Evolutionary conservation across 37 sponge, comb jelly and placozoan genomes (phyloP).

Genomic region (Ephydatia muelleri): DNA sequence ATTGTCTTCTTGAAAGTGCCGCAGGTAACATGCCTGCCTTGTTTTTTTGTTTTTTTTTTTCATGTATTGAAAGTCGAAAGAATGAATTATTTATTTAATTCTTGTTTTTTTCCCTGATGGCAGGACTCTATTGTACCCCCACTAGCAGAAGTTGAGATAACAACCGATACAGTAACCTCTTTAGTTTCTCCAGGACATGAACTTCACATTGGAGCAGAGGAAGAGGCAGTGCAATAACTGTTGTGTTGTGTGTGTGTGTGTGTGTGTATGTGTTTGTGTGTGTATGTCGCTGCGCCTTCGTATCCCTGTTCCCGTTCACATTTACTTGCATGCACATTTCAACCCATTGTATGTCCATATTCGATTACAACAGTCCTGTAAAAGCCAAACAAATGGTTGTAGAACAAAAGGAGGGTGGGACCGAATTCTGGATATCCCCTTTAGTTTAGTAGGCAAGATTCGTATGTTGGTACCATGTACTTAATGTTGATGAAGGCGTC

Average conservation of each 20-base stretch:
- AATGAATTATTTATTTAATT: too few relatives aligned
- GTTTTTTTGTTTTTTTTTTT: too few relatives aligned
- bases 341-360: too few relatives aligned
- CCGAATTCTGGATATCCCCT: too few relatives aligned
- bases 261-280: too few relatives aligned
- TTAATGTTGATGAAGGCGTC: constrained; percentile 99
- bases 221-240: constrained; percentile 12
- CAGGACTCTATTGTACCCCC: not conserved
- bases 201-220: constrained; percentile 39
- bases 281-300: too few relatives aligned
- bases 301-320: too few relatives aligned
- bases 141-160: constrained; percentile 27
- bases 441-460: constrained; percentile 92
- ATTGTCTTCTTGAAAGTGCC: constrained; percentile 72
- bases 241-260: not conserved
- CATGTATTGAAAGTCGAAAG: too few relatives aligned
- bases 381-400: too few relatives aligned
- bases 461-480: constrained; percentile 99
- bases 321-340: too few relatives aligned
- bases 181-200: constrained; percentile 31
- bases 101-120: not conserved
- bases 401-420: too few relatives aligned
- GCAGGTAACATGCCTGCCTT: constrained; percentile 8
- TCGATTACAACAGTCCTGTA: too few relatives aligned
- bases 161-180: constrained; percentile 28